These are phyloP conservation scores for Periophthalmus magnuspinnatus DNA, from an alignment of 2,797 vertebrate species.

Conservation along the genomic window DNA sequence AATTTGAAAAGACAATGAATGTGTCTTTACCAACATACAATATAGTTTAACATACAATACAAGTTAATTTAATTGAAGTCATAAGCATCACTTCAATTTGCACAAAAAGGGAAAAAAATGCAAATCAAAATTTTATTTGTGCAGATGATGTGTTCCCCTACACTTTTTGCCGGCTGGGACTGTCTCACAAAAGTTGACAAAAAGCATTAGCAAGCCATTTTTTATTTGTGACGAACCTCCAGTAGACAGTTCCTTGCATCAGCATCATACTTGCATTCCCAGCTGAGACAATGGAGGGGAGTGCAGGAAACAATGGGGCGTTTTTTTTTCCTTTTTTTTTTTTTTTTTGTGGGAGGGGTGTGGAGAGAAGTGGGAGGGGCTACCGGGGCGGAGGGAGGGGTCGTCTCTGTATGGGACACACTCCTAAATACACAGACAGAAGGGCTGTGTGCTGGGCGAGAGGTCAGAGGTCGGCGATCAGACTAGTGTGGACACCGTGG, in stretches of 20 bases:
- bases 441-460: constrained; percentile 48
- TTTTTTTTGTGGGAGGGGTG: constrained; percentile 47
- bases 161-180: constrained; percentile 41
- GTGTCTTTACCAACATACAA: neutral
- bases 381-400: constrained; percentile 33
- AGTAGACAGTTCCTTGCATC: constrained; percentile 48
- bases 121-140: constrained; percentile 38
- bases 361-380: constrained; percentile 40
- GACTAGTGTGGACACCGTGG: constrained; percentile 49
- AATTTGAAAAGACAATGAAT: constrained; percentile 35
- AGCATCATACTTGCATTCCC: constrained; percentile 64
- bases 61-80: constrained; percentile 21
- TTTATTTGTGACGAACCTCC: constrained; percentile 24
- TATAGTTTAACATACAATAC: neutral
- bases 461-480: constrained; percentile 72
- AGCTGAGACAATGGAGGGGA: constrained; percentile 68
- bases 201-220: constrained; percentile 37
- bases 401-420: constrained; percentile 28
- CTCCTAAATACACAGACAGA: constrained; percentile 53
- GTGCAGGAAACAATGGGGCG: constrained; percentile 65
- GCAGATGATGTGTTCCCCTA: constrained; percentile 42
- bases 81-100: constrained; percentile 48
- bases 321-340: constrained; percentile 14
- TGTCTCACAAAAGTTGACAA: constrained; percentile 45
- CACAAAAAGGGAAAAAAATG: constrained; percentile 48